These are phyloP conservation scores for Rhodinocichla rosea DNA, from an alignment of 2,113 vertebrate genomes.

Conservation along the genomic window DNA sequence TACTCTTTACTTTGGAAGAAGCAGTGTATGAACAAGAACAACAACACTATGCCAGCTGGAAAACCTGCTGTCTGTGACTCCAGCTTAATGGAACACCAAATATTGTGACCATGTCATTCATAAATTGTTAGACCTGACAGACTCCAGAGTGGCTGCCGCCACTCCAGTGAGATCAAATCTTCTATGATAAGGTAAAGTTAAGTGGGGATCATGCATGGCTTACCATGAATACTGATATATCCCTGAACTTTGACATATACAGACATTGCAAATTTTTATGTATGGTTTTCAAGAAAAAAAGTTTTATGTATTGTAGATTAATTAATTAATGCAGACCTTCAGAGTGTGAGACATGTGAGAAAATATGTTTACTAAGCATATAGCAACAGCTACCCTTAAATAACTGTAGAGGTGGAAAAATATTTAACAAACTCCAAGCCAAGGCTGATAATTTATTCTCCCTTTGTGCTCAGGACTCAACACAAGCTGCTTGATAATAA, in stretches of 20 bases:
- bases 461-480: background rate
- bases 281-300: background rate
- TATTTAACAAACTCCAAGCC: background rate
- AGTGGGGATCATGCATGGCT: background rate
- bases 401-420: background rate
- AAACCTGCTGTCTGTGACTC: background rate
- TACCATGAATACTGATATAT: background rate
- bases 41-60: background rate
- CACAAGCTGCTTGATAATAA: background rate
- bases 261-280: background rate
- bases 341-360: background rate
- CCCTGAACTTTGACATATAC: background rate
- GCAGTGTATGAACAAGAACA: background rate
- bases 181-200: background rate
- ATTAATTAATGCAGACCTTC: background rate
- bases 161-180: background rate
- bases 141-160: background rate
- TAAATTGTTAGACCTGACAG: background rate
- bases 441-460: background rate
- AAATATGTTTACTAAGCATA: background rate
- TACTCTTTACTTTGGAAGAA: constrained; percentile 1
- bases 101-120: background rate
- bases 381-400: background rate
- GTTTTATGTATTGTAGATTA: background rate
- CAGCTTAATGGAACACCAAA: background rate